Evolutionary conservation across 2,113 vertebrate genomes (phyloP).

Genomic region (Pantherophis guttatus): DNA sequence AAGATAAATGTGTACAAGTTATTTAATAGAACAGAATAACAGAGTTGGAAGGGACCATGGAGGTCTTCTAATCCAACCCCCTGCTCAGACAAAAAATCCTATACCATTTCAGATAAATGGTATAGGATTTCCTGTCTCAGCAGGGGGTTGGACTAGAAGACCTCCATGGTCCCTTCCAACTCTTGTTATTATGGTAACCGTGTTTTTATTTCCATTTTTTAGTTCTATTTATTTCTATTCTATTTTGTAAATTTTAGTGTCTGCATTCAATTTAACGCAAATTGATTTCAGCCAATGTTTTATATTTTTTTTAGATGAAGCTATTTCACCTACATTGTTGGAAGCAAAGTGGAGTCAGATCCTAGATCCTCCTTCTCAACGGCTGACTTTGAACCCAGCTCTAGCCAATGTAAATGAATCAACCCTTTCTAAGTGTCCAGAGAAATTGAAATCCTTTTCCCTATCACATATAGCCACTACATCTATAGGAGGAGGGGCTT

Average conservation of each 20-base stretch:
- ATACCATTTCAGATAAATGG: not conserved
- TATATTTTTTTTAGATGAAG: conserved; percentile 79
- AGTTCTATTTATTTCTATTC: not conserved
- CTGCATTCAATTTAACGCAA: not conserved
- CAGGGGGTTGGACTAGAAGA: no score
- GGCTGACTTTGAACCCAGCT: conserved; percentile 79
- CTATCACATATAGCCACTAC: conserved; percentile 64
- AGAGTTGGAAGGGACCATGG: not conserved
- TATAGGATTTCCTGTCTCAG: not conserved
- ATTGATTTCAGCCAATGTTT: conserved; percentile 37
- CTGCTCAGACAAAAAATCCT: not conserved
- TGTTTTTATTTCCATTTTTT: not conserved
- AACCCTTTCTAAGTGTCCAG: conserved; percentile 76
- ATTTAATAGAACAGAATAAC: not conserved
- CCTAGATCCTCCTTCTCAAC: conserved; percentile 81
- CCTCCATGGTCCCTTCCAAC: not conserved
- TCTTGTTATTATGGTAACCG: not conserved
- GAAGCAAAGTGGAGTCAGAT: conserved; percentile 96
- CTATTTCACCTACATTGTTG: conserved; percentile 82
- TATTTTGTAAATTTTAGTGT: not conserved
- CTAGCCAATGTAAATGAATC: conserved; percentile 75
- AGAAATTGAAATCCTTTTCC: conserved; percentile 80
- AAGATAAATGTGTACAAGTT: not conserved
- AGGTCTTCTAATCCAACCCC: not conserved
- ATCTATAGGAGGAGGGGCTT: conserved; percentile 58